Percentiles rank a stretch among this genome's conserved stretches.
Conservation (phyloP, 1,140 invertebrate genomes). For the Drosophila cardini region DNA sequence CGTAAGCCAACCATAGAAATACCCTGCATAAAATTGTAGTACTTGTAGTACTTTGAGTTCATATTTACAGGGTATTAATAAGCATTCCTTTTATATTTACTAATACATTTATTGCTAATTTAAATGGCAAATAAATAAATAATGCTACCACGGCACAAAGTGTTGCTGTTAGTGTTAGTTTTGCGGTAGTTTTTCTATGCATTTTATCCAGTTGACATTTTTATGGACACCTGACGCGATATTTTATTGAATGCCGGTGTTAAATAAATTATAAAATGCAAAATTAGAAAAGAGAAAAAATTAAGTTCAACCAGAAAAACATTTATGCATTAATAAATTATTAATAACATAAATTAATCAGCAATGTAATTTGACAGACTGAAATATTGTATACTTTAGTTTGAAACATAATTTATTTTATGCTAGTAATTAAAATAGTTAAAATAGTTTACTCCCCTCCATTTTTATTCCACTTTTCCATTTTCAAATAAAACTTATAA, state of each 20-base stretch:
- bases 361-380: conserved; percentile 3
- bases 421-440: neutral
- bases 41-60: neutral
- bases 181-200: conserved; percentile 29
- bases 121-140: conserved; percentile 46
- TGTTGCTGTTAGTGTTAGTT: conserved; percentile 23
- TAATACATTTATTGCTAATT: conserved; percentile 28
- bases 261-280: conserved; percentile 33
- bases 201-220: conserved; percentile 29
- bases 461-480: neutral
- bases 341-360: conserved; percentile 8
- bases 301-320: conserved; percentile 14
- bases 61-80: neutral
- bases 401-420: neutral
- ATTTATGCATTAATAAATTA: neutral
- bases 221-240: conserved; percentile 25
- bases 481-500: neutral
- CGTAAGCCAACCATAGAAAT: neutral
- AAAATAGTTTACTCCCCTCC: neutral
- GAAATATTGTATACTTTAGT: neutral
- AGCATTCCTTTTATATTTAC: no score
- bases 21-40: neutral
- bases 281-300: conserved; percentile 12
- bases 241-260: conserved; percentile 13
- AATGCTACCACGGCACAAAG: conserved; percentile 34